Evolutionary conservation across 2,113 vertebrate genomes (phyloP), one percentile per base, ranked within the genome.

Genomic region (Semnopithecus entellus): DNA sequence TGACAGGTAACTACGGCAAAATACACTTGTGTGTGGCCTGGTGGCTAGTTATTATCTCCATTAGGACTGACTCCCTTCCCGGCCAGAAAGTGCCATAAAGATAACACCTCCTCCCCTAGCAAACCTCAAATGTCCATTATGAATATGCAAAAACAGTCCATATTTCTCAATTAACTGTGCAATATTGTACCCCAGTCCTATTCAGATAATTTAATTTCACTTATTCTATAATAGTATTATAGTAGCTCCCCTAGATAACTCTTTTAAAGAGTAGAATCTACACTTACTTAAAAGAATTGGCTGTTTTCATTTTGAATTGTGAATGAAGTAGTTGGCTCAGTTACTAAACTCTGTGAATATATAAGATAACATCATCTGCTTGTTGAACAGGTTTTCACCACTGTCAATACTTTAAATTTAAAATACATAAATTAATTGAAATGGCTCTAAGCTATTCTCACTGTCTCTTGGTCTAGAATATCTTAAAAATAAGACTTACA

Each of bases 401-500:
- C 80, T 61, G 76, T 76, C 81, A 85, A 94, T 76, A 94, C 16
- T n/a, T 95, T 57, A 82, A 89, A 88, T 78, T 50, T 59, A 66
- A 94, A 97, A 73, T 82, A 66, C 3, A 73, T 43, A 72, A 90
- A 64, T 59, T 45, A 88, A 45, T 48, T 70, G 61, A 92, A 94
- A 92, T 18, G 30, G 94, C 82, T 89, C 73, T 86, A 92, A 95
- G 22, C 64, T 90, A 70, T 82, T 84, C 17, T 88, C 84, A 91
- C n/a, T 78, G 27, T 68, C 43, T 95, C 50, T 87, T 73, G 22
- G 40, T 76, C 66, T 59, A 93, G 48, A 85, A 91, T 2, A 90
- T 66, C 73, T 82, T 72, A 23, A 88, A 95, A 91, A 55, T 35
- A 92, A 88, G 72, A 90, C 11, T 93, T 76, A 48, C 4, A 81